Conservation (phyloP, 2,113 vertebrate genomes). For the Sprattus sprattus region DNA sequence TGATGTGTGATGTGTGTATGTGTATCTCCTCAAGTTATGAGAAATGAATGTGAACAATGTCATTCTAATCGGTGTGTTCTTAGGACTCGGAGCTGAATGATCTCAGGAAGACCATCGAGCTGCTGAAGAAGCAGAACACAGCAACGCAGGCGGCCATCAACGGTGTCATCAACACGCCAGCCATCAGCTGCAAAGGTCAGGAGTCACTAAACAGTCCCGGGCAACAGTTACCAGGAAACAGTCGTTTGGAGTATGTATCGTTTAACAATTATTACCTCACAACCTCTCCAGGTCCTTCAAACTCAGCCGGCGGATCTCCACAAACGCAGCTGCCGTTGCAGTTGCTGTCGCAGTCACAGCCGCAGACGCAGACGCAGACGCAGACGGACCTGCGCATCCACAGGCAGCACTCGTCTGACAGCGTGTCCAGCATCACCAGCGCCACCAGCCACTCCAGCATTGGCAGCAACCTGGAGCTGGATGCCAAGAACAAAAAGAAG, state of each 20-base stretch:
- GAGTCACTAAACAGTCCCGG: background rate
- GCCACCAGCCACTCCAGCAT: slow-evolving; percentile 83
- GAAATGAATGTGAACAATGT: background rate
- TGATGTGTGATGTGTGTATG: background rate
- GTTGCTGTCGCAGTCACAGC: background rate
- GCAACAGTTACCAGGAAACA: background rate
- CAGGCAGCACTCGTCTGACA: slow-evolving; percentile 83
- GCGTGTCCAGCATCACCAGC: slow-evolving; percentile 85
- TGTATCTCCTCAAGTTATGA: background rate
- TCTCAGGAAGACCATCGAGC: slow-evolving; percentile 83
- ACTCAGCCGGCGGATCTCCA: background rate
- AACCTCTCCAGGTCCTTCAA: background rate
- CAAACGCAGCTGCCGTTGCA: background rate
- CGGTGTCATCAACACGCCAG: slow-evolving; percentile 76
- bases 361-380: background rate
- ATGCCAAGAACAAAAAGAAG: slow-evolving; percentile 85
- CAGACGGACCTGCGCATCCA: slow-evolving; percentile 75
- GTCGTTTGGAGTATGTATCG: background rate
- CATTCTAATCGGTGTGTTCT: slow-evolving; percentile 5
- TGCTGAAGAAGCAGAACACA: slow-evolving; percentile 83
- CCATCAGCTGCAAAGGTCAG: slow-evolving; percentile 78
- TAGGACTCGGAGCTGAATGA: slow-evolving; percentile 88
- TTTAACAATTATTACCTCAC: background rate
- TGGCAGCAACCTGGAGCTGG: slow-evolving; percentile 77
- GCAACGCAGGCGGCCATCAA: slow-evolving; percentile 82